Conservation (phyloP, 2,113 vertebrate genomes). For the Addax nasomaculatus region DNA sequence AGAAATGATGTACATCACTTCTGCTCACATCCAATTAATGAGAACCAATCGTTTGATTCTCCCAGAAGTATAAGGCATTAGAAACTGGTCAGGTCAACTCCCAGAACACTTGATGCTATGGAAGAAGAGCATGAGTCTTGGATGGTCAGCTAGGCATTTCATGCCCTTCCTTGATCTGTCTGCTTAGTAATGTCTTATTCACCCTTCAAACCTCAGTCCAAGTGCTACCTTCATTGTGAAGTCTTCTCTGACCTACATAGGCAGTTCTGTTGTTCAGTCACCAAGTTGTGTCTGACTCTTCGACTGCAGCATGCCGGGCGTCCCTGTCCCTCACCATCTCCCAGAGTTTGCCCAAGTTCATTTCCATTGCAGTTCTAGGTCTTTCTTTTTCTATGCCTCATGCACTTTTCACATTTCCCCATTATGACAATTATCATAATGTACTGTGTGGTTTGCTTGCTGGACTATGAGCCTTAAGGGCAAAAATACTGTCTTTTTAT, state of each 20-base stretch:
- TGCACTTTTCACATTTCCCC: neutral
- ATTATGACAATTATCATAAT: neutral
- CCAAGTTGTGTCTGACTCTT: neutral
- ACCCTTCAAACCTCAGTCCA: neutral
- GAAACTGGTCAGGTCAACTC: neutral
- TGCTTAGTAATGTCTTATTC: neutral
- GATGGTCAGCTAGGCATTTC: neutral
- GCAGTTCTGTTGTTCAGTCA: neutral
- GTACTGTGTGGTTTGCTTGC: neutral
- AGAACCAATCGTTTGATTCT: neutral
- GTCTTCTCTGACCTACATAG: neutral
- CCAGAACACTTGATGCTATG: neutral
- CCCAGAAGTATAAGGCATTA: neutral
- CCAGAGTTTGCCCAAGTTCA: neutral
- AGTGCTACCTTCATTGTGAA: neutral
- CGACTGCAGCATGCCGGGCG: fast-evolving
- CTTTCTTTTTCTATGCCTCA: neutral
- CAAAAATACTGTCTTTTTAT: neutral
- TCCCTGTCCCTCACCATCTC: neutral
- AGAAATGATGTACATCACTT: neutral
- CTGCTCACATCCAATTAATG: neutral
- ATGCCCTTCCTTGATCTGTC: neutral
- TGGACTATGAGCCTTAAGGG: neutral
- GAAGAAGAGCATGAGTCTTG: neutral
- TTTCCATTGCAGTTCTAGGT: neutral